Evolutionary conservation across 2,888 invertebrate species (phyloP), one percentile per base, ranked within the genome.

Genomic region (Mamestra brassicae): DNA sequence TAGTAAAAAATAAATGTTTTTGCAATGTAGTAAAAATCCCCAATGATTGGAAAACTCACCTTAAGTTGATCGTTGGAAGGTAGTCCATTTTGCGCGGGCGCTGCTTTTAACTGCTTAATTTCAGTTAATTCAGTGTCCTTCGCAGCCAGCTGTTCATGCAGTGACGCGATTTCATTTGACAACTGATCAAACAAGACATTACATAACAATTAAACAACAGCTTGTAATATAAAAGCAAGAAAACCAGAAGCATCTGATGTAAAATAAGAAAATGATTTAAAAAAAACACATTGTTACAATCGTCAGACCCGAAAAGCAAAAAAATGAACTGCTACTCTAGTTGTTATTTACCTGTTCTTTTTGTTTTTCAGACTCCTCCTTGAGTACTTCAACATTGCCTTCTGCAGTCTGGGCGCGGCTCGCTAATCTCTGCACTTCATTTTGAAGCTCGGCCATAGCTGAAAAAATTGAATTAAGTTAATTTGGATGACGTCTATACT

Each of bases 341-440:
- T 60, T 17, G 38, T 38, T 38, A 63, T 61, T 61, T 63, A 95
- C 95, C 92, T 94, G 94, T 89, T 90, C 90, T 60, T 96, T 94
- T 76, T 97, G 94, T 88, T 96, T 96, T 65, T 97, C 97, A 15
- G 95, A 90, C 70, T 97, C 97, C 50, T 97, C 97, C 74, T 96
- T 96, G 26, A 97, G 87, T 83, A 95, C 96, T 36, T 97, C 96
- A 52, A 92, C 84, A 65, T 89, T 92, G 70, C 66, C 85, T 62
- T 95, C 95, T 13, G 94, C 95, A 4, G 89, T 77, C 79, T 94
- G 93, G 11, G 93, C 93, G 65, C 92, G 93, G 65, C 83, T 90
- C 63, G 96, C 95, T 76, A 97, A 81, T 77, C 94, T 94, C 78
- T 96, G 95, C n/a, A 96, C 90, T 89, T 97, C 97, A 54, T 94